These are phyloP conservation scores for Murina feae DNA, from an alignment of 2,113 vertebrate genomes.

Conservation along the genomic window DNA sequence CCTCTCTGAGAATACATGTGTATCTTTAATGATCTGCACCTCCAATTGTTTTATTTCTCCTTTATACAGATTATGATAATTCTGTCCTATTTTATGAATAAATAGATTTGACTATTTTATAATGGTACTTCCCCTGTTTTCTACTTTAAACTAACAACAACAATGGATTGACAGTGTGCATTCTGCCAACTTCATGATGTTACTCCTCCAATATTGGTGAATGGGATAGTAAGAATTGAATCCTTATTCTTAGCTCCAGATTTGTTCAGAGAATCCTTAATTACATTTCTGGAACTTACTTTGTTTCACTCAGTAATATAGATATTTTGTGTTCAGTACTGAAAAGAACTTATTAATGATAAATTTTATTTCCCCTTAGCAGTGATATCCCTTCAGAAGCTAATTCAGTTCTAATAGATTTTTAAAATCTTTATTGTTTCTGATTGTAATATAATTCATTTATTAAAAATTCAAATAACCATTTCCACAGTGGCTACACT, in stretches of 20 bases:
- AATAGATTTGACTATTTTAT: background rate
- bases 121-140: background rate
- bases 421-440: background rate
- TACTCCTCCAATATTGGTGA: background rate
- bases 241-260: slow-evolving; percentile 19
- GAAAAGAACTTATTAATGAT: slow-evolving; percentile 8
- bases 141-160: slow-evolving; percentile 5
- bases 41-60: background rate
- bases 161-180: background rate
- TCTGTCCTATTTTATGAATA: background rate
- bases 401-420: slow-evolving; percentile 10
- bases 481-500: background rate
- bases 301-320: background rate
- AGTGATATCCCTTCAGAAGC: background rate
- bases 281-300: slow-evolving; percentile 11
- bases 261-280: background rate
- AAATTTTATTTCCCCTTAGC: background rate
- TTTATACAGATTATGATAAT: background rate
- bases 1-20: background rate
- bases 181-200: background rate
- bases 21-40: background rate
- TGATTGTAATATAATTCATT: background rate
- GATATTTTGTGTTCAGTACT: slow-evolving; percentile 5
- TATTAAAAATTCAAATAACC: slow-evolving; percentile 15
- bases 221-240: background rate